phyloP scores from a whole-genome alignment of 2,113 vertebrate species.

The Coracopsis vasa region DNA sequence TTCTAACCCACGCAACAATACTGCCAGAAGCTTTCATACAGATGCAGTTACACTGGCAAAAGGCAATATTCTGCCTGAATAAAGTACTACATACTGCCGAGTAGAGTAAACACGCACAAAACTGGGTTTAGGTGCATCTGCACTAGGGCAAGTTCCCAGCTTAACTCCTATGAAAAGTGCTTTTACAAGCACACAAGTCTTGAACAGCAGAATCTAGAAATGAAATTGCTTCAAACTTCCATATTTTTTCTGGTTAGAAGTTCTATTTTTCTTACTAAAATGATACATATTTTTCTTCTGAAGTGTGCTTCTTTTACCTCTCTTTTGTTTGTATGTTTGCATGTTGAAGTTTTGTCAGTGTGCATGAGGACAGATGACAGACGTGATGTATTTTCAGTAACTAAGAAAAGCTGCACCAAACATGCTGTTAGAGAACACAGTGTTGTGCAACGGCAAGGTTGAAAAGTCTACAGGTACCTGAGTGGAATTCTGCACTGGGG shows the following conservation, averaged over 20 bases:
- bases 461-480: background rate
- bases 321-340: background rate
- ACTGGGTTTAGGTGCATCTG: background rate
- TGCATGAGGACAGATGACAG: background rate
- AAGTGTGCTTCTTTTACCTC: background rate
- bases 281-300: background rate
- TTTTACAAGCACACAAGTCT: background rate
- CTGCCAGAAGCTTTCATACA: background rate
- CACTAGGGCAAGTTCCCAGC: background rate
- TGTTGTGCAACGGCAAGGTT: background rate
- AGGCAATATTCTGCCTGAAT: background rate
- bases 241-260: background rate
- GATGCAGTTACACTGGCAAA: background rate
- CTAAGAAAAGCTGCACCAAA: background rate
- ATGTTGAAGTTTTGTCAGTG: background rate
- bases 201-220: background rate
- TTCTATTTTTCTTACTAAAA: background rate
- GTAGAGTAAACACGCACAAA: background rate
- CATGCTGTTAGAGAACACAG: background rate
- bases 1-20: background rate
- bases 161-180: background rate
- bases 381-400: background rate
- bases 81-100: background rate
- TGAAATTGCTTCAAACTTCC: background rate
- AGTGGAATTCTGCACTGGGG: background rate